phyloP scores from a whole-genome alignment of 1,140 invertebrate genomes.

The Sitodiplosis mosellana region DNA sequence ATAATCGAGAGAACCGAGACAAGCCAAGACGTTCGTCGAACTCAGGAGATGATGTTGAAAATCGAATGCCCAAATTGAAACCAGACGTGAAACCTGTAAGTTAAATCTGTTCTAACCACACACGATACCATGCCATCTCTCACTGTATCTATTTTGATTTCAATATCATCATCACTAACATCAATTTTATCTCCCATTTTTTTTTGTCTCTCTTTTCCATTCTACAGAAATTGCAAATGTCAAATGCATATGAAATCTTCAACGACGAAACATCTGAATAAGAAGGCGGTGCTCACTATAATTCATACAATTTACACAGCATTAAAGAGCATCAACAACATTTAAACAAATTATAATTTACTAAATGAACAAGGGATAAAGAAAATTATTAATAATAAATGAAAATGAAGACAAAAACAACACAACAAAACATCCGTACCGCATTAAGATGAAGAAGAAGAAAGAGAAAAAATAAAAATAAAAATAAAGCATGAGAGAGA shows the following conservation, averaged over 20 bases:
- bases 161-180: neutral
- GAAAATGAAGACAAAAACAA: too few species aligned
- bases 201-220: neutral
- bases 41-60: neutral
- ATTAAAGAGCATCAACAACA: too few species aligned
- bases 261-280: neutral
- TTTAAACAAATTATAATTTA: too few species aligned
- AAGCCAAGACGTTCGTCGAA: neutral
- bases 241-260: neutral
- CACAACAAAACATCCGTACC: too few species aligned
- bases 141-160: neutral
- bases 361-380: too few species aligned
- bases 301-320: too few species aligned
- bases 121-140: neutral
- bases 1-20: neutral
- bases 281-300: too few species aligned
- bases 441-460: too few species aligned
- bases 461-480: too few species aligned
- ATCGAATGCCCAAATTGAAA: neutral
- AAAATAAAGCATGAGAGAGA: too few species aligned
- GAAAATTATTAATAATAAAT: too few species aligned
- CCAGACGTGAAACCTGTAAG: neutral
- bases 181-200: neutral
- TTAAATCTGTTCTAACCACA: neutral
- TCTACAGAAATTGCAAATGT: slow-evolving; percentile 1